Base-by-base conservation (phyloP, 2,888 invertebrate genomes). In the Idaea dimidiata region DNA sequence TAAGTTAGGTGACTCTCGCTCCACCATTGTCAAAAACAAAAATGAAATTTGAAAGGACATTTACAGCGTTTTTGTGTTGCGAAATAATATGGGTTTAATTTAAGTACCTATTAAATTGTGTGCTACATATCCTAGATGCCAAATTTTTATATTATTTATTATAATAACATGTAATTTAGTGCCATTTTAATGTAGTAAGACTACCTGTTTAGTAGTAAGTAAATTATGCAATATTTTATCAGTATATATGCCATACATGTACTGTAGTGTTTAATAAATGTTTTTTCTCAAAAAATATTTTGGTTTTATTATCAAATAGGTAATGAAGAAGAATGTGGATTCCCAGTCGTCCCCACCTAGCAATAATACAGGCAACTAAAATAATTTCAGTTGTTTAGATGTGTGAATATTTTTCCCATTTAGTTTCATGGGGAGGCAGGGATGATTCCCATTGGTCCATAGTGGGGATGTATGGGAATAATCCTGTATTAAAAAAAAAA, bases 101-200 rank as follows among this genome's bases (percentile, higher is more conserved):
- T 75, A 31, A 85, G 81, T 87, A 84, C 79, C n/a, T n/a, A n/a
- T n/a, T 85, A 86, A 83, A 72, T 81, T 80, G 76, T 78, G 43
- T 14, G 43, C 79, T 72, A 88, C 89, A 90, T 90, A 90, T 90
- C 86, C 59, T 5, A 74, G 74, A 86, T 88, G 89, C 91, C 91
- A 91, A 91, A 90, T 82, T 79, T 85, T 75, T 72, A 73, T 75
- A 74, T 70, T 72, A 73, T 75, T 76, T 80, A 75, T 79, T 70
- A 75, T 76, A 80, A 80, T 77, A 72, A 70, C 77, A 73, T 71
- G 79, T 79, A 79, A 77, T 71, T 74, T 79, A 72, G 89, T 90
- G 91, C 90, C 90, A 91, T 90, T 85, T 81, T 75, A 67, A 74
- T 79, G 80, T 87, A 88, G 86, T 89, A 73, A 72, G 76, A 89